phyloP scores from a whole-genome alignment of 2,113 vertebrate species.

The Lophura nycthemera region DNA sequence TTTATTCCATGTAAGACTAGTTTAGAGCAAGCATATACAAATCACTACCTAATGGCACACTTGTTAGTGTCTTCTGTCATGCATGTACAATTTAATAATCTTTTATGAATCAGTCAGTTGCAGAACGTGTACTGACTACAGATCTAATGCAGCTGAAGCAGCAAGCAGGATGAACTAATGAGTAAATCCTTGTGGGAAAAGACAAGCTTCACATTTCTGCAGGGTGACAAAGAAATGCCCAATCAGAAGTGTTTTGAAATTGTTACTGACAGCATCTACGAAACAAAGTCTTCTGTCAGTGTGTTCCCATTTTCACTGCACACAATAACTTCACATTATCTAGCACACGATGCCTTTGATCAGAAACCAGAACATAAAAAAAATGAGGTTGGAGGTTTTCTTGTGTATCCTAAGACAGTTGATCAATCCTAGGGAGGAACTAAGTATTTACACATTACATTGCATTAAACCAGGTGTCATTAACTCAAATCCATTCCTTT shows the following conservation, averaged over 20 bases:
- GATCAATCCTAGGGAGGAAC: too few relatives aligned
- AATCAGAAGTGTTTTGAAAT: background rate
- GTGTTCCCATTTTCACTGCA: too few relatives aligned
- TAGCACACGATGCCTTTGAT: background rate
- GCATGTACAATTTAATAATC: background rate
- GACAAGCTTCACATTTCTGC: background rate
- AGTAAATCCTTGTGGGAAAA: background rate
- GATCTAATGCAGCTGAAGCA: background rate
- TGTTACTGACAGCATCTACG: background rate
- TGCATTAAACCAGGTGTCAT: background rate
- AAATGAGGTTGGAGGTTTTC: background rate
- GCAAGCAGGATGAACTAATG: background rate
- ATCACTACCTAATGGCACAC: slow-evolving; percentile 14
- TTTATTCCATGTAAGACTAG: background rate
- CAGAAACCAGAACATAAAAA: background rate
- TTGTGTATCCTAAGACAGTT: background rate
- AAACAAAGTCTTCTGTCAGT: background rate
- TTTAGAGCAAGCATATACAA: background rate
- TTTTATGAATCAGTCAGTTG: background rate
- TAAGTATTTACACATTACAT: background rate
- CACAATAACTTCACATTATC: background rate
- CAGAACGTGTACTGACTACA: background rate
- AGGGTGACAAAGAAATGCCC: background rate
- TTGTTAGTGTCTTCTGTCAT: slow-evolving; percentile 49
- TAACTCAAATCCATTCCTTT: too few relatives aligned